Evolutionary conservation across 2,797 vertebrate genomes (phyloP), one percentile per base, ranked within the genome.

Genomic region (Phoxinus dragarum): DNA sequence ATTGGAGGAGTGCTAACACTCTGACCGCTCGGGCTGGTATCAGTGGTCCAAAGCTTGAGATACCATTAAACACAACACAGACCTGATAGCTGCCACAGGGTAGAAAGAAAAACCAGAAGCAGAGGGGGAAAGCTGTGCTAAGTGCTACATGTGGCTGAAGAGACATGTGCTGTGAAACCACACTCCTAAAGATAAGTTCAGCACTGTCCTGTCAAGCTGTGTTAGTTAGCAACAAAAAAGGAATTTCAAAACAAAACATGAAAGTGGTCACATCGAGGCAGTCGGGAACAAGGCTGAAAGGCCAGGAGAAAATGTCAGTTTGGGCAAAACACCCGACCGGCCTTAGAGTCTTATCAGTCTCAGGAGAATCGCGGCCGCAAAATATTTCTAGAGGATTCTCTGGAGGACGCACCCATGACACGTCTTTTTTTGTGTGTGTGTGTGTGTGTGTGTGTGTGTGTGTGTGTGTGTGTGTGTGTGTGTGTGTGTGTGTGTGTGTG

Each of bases 1-100:
- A 98, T 96, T 95, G 95, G 96, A 95, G 97, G 97, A 98, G 97
- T 97, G 96, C 97, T 97, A 98, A 98, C 97, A 97, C 96, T 87
- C 95, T 96, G 97, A 97, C 96, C 95, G 94, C 95, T 94, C 90
- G 95, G 95, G 93, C 92, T 95, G 97, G 96, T 97, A 96, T 97
- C 96, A 94, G 95, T 92, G 91, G 94, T 94, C 94, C 94, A 94
- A 94, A 95, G 95, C 95, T 94, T 94, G 95, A 96, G 96, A 92
- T 95, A 97, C 96, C 96, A 96, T 97, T 96, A 97, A 97, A 97
- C 96, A 97, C 96, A 97, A 97, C 97, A 96, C 96, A 86, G 91
- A 90, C 93, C 89, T 96, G 96, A 96, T 96, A 92, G 90, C 90
- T 89, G 94, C 96, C 94, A 95, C 96, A 96, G 96, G 96, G 94